These are phyloP conservation scores for Cephus nigrinus DNA, from an alignment of 2,888 invertebrate genomes.

Conservation along the genomic window DNA sequence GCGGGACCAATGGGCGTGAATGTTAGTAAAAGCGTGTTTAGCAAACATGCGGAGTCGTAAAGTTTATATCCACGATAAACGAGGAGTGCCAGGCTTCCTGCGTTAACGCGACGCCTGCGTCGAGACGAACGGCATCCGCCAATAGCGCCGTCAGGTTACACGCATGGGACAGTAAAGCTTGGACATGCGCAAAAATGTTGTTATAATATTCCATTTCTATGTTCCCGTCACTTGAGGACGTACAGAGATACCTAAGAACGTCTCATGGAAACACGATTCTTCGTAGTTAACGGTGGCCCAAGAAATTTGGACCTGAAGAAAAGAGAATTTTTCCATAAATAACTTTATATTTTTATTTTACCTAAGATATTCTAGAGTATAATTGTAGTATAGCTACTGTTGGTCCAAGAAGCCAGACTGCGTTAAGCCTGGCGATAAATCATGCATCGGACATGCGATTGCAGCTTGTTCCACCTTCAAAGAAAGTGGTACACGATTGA, in stretches of 20 bases:
- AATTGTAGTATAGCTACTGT: background rate
- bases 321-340: no score
- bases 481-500: background rate
- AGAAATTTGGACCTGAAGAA: background rate
- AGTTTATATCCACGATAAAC: constrained; percentile 22
- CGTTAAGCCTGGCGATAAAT: background rate
- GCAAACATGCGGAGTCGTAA: constrained; percentile 19
- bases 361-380: background rate
- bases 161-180: background rate
- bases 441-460: background rate
- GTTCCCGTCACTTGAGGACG: background rate
- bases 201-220: background rate
- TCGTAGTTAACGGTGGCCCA: background rate
- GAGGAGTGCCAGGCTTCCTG: constrained; percentile 10
- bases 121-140: background rate
- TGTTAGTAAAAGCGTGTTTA: constrained; percentile 18
- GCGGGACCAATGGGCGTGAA: constrained; percentile 16
- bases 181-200: background rate
- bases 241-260: background rate
- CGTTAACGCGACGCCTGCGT: constrained; percentile 13
- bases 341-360: background rate
- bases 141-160: background rate
- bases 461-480: background rate
- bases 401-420: background rate
- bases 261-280: background rate